Base-by-base conservation (phyloP, 1,140 invertebrate genomes). In the Pinna nobilis region DNA sequence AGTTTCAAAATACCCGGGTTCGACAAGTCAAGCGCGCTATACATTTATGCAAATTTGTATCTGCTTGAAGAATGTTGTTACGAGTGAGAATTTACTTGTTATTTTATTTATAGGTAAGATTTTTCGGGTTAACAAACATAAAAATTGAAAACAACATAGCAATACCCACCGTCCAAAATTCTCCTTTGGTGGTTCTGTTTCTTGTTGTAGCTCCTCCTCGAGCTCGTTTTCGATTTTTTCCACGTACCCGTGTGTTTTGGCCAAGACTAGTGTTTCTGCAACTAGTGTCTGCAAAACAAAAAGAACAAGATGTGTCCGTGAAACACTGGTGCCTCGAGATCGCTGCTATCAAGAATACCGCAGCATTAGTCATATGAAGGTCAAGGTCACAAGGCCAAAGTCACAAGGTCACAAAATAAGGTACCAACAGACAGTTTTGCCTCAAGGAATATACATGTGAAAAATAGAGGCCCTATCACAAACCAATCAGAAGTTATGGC, bases 161-260 rank as follows among this genome's bases (percentile, higher is more conserved):
- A 53, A 23, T 15, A 0, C 64, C 35, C 64, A 74, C 72, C 60
- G 69, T 41, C 67, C 73, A 44, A 75, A 65, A 23, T 65, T 51
- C 61, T 75, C 66, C 18, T 75, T 68, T 0, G 79, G 78, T 5
- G 79, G 78, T 15, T 80, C 78, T n/a, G 75, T 77, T 64, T 86
- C 85, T 39, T 83, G 65, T 23, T 80, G 74, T 18, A 86, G 71
- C 68, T 86, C 85, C 60, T 83, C 77, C 30, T 86, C 85, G 13
- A 86, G 61, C 65, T 86, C 85, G 61, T 82, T 82, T 70, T 86
- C 85, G 15, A 86, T 86, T 67, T 86, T 86, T 68, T 86, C 85
- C 39, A 84, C 85, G 37, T 84, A 85, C 9, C 85, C 85, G 57
- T 86, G 85, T 2, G 85, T 86, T 64, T 86, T 86, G 7, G 85